Evolutionary conservation across 1,140 invertebrate genomes (phyloP).

Genomic region (Caenorhabditis inopinata): DNA sequence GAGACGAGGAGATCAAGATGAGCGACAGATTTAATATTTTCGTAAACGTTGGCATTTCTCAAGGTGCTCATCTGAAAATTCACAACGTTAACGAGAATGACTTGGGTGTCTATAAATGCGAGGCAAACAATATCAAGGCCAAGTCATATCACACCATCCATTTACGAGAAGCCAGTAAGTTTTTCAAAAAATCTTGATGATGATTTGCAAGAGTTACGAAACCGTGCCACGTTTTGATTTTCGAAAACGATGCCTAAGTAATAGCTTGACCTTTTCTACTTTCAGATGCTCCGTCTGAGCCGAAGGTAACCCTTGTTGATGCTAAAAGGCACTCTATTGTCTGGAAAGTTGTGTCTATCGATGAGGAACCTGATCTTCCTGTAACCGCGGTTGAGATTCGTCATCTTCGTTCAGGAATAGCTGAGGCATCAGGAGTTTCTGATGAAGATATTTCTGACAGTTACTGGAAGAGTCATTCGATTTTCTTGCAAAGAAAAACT

Average conservation of each 20-base stretch:
- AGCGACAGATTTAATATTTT: conserved; percentile 38
- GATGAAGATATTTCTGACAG: conserved; percentile 24
- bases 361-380: conserved; percentile 44
- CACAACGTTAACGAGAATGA: conserved; percentile 40
- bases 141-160: conserved; percentile 40
- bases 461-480: conserved; percentile 38
- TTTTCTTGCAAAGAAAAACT: conserved; percentile 3
- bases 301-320: conserved; percentile 28
- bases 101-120: conserved; percentile 45
- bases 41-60: not conserved
- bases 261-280: not conserved
- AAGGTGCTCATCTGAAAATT: conserved; percentile 45
- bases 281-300: conserved; percentile 46
- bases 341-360: conserved; percentile 40
- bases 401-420: conserved; percentile 36
- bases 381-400: conserved; percentile 38
- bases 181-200: not conserved
- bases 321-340: conserved; percentile 39
- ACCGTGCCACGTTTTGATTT: too few species aligned
- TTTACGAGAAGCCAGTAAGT: conserved; percentile 47
- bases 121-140: conserved; percentile 50
- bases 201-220: too few species aligned
- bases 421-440: not conserved
- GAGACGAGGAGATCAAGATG: conserved; percentile 37
- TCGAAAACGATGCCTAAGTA: not conserved